A percentile compares a stretch with the other conserved stretches of the same genome.
Conservation (phyloP, 2,797 vertebrate species). For the Microctenopoma lineatum region DNA sequence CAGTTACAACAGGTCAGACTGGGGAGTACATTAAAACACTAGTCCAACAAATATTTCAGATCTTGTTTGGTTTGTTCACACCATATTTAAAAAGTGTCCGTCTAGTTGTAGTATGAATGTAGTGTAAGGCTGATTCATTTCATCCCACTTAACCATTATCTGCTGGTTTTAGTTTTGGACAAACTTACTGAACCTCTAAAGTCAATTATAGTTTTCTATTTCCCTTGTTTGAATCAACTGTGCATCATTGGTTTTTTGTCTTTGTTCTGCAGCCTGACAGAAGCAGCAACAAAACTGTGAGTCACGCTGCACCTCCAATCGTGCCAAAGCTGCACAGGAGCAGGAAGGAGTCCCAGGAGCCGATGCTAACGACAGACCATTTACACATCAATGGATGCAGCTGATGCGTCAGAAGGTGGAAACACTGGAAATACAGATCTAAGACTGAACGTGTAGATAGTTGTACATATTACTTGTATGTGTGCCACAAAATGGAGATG, state of each 20-base stretch:
- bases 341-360: conserved; percentile 66
- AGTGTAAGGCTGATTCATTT: no score
- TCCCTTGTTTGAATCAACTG: neutral
- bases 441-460: conserved; percentile 42
- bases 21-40: neutral
- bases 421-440: conserved; percentile 17
- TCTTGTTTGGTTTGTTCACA: no score
- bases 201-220: neutral
- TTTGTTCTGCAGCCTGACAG: conserved; percentile 76
- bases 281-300: conserved; percentile 49
- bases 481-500: conserved; percentile 12
- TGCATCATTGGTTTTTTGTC: conserved; percentile 19
- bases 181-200: no score
- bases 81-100: no score
- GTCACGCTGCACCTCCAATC: conserved; percentile 70
- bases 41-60: no score
- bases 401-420: conserved; percentile 43
- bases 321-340: conserved; percentile 80
- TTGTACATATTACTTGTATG: conserved; percentile 38
- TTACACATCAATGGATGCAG: conserved; percentile 55
- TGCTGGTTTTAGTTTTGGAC: no score
- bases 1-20: conserved; percentile 84
- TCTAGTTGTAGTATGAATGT: no score
- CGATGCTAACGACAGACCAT: conserved; percentile 37
- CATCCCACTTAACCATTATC: no score